Evolutionary conservation across 2,888 invertebrate species (phyloP), one percentile per base, ranked within the genome.

Genomic region (Ypsolopha scabrella): DNA sequence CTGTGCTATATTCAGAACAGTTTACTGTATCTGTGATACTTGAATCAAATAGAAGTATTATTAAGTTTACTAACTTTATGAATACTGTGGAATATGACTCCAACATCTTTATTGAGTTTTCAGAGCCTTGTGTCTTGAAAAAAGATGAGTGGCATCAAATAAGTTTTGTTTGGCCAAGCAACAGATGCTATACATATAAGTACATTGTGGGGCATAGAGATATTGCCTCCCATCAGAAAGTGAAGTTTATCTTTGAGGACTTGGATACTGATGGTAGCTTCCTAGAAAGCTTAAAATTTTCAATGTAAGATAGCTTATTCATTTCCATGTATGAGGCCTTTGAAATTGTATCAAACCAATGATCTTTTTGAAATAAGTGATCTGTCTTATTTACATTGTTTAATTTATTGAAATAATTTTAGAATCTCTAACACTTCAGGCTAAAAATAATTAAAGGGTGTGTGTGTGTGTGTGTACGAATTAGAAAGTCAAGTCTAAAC

Each of bases 111-210:
- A 74, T 88, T 55, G 72, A 75, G 51, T 68, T 88, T 37, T 61
- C 65, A 47, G 76, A 83, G 54, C 82, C 87, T 10, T 75, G 78
- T 57, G 74, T 83, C 54, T 65, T 87, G 33, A 77, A 77, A 59
- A 82, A 76, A 61, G 73, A 80, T 59, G 68, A 72, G 50, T 85
- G 81, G 85, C 85, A 87, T 55, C 77, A 70, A 66, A 74, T 87
- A 48, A 70, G 63, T 54, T 81, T 87, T 62, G 60, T 61, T 35
- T 87, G 87, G 87, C 80, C 80, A 34, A 61, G 59, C 51, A 68
- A 72, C 55, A 67, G 64, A 54, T 72, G 63, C 56, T 65, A 69
- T 49, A 57, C 72, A 52, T 73, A 72, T 63, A 73, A 72, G 47
- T 87, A 87, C 68, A 70, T 77, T 53, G 75, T 86, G 14, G 80